Evolutionary conservation across 2,797 vertebrate species (phyloP).

Genomic region (Podarcis lilfordi): DNA sequence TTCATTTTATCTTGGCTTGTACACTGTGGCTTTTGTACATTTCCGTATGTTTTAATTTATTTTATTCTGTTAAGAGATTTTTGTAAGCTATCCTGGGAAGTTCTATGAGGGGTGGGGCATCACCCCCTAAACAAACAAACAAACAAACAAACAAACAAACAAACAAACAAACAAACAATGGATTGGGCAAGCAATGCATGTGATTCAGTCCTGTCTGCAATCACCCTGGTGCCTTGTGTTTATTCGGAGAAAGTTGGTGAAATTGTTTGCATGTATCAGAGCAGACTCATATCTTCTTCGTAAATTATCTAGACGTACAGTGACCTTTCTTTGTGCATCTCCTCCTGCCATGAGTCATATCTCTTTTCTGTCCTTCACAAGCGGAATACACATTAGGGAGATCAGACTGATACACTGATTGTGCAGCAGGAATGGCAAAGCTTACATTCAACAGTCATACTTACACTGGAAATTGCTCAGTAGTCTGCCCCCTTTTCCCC

Average conservation of each 20-base stretch:
- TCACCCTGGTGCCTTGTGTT: neutral
- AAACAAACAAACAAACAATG: neutral
- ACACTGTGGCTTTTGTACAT: neutral
- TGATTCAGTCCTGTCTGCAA: neutral
- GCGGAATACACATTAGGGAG: neutral
- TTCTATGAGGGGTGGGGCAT: no score
- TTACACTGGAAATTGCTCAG: neutral
- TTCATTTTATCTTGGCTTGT: neutral
- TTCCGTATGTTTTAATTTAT: neutral
- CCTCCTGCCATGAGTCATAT: constrained; percentile 21
- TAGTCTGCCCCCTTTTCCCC: neutral
- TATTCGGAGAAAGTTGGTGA: neutral
- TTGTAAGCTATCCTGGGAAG: neutral
- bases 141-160: neutral
- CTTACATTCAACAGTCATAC: neutral
- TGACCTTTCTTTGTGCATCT: constrained; percentile 31
- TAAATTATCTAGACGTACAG: constrained; percentile 5
- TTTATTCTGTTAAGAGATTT: neutral
- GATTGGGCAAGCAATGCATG: neutral
- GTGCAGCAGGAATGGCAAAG: neutral
- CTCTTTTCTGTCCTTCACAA: constrained; percentile 7
- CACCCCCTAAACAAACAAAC: neutral
- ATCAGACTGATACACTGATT: neutral
- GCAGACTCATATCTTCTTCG: neutral
- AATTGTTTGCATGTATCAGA: neutral